Evolutionary conservation across 2,888 invertebrate genomes (phyloP).

Genomic region (Ypsolopha scabrella): DNA sequence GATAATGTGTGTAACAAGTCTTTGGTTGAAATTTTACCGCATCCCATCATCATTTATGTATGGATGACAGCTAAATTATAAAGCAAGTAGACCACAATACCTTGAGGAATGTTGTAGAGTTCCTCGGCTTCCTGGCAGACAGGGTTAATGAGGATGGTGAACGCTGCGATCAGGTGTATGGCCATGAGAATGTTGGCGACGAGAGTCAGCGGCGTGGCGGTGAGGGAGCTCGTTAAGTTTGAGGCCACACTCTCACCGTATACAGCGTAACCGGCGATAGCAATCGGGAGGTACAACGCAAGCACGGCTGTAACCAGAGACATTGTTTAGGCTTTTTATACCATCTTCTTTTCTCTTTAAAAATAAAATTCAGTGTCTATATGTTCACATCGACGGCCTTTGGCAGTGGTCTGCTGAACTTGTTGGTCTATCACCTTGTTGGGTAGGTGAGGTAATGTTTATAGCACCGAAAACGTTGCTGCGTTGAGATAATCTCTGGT

Average conservation of each 20-base stretch:
- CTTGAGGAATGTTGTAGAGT: conserved; percentile 69
- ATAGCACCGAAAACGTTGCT: too few relatives aligned
- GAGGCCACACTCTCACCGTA: conserved; percentile 71
- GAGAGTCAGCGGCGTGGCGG: conserved; percentile 63
- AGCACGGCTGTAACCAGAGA: conserved; percentile 56
- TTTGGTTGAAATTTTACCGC: background rate
- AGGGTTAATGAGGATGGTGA: conserved; percentile 78
- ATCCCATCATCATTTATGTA: too few relatives aligned
- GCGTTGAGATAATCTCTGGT: too few relatives aligned
- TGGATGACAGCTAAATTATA: background rate
- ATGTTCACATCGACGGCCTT: too few relatives aligned
- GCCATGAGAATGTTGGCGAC: conserved; percentile 74
- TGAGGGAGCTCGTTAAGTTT: conserved; percentile 72
- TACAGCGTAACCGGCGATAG: conserved; percentile 72
- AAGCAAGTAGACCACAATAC: conserved; percentile 37
- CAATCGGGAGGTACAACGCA: conserved; percentile 70
- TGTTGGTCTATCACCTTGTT: too few relatives aligned
- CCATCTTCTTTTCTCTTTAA: too few relatives aligned
- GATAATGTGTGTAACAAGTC: background rate
- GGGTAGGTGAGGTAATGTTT: too few relatives aligned
- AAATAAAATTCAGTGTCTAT: too few relatives aligned
- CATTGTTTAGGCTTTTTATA: too few relatives aligned
- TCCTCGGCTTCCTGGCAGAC: conserved; percentile 79
- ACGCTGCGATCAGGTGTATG: conserved; percentile 74
- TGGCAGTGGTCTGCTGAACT: too few relatives aligned